Conservation (phyloP, 2,113 vertebrate species). For the Halcyon malimbica region DNA sequence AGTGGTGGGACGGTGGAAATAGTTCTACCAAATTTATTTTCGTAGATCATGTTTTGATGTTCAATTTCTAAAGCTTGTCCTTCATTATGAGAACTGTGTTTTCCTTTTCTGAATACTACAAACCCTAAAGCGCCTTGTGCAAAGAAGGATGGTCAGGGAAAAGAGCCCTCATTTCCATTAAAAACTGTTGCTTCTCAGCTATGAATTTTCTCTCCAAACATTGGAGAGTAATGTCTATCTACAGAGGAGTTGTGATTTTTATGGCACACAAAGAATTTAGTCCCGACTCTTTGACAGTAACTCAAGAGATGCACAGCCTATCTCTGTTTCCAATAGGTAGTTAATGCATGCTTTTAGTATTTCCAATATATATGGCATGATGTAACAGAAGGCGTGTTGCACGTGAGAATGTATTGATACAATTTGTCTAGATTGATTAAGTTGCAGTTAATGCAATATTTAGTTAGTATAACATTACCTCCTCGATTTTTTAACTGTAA, state of each 20-base stretch:
- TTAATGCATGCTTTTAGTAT: background rate
- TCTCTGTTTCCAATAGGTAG: background rate
- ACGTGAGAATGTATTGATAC: background rate
- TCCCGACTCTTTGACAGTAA: background rate
- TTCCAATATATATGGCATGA: background rate
- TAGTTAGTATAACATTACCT: background rate
- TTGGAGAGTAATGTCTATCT: background rate
- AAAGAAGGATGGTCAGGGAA: background rate
- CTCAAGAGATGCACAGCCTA: background rate
- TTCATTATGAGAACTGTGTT: background rate
- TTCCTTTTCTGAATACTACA: background rate
- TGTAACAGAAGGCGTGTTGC: background rate
- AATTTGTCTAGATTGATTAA: background rate
- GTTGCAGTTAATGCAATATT: background rate
- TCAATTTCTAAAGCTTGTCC: background rate
- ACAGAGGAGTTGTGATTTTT: background rate
- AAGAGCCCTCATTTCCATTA: background rate
- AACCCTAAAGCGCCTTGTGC: background rate
- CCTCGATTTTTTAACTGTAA: background rate
- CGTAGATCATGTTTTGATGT: background rate
- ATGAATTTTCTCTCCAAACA: background rate
- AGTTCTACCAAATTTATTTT: background rate
- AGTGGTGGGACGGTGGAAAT: background rate
- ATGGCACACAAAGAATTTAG: background rate
- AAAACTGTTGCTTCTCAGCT: background rate